Base-by-base conservation (phyloP, 2,797 vertebrate species). In the Phoxinus dragarum region DNA sequence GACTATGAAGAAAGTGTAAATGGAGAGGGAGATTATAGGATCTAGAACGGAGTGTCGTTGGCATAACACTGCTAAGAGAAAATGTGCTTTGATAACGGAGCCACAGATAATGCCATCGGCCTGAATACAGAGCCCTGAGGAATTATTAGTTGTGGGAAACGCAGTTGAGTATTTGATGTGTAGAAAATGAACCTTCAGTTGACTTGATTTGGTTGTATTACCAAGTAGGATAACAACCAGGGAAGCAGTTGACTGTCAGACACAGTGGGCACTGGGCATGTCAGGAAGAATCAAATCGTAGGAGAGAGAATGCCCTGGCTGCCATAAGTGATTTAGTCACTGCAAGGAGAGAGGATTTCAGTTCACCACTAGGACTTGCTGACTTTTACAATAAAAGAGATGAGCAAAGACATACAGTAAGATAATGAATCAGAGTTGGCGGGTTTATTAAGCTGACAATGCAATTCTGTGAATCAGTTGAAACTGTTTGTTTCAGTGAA, bases 61-160 rank as follows among this genome's bases (percentile, higher is more conserved):
- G 27, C 73, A 67, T 66, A 54, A 69, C 80, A 54, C 23, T 71
- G 80, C 61, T 68, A 31, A 75, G 72, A 40, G 75, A 84, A 77
- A 84, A 77, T 76, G 59, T 42, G 47, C 8, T 64, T 74, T 66
- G 73, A 84, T 84, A 84, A 84, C 69, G n/a, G n/a, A 54, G 47
- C 16, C n/a, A 56, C 16, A 71, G 66, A 81, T 81, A 81, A 76
- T 64, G 81, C 34, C 44, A 64, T 17, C 14, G 31, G 56, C 31
- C 76, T 40, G 5, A 64, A 59, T 64, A 17, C 76, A 64, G 56
- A 52, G 80, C 42, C 34, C 66, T 81, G 34, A 56, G 79, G 66
- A 36, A 81, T 31, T 54, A 71, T 90, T 67, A 40, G 90, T 59
- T 89, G 89, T 81, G 79, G 90, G 89, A 89, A 89, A 3, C 11